These are phyloP conservation scores for Frankliniella intonsa DNA, from an alignment of 2,888 invertebrate species.

Conservation along the genomic window DNA sequence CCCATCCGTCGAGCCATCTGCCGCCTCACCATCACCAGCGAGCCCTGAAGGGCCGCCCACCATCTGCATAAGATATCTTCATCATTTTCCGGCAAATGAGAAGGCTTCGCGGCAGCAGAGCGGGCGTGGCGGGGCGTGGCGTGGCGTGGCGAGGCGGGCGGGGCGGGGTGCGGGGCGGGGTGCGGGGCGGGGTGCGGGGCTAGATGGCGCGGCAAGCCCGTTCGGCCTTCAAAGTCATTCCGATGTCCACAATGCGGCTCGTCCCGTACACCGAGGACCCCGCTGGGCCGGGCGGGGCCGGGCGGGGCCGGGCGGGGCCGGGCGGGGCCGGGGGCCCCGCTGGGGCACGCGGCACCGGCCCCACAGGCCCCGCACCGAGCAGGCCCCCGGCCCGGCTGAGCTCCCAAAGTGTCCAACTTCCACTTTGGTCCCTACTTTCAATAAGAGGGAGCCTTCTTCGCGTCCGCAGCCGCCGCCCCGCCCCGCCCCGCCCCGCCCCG, in stretches of 20 bases:
- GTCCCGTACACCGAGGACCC: neutral
- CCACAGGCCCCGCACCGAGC: no score
- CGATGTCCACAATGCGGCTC: neutral
- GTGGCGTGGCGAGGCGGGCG: neutral
- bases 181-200: neutral
- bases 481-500: no score
- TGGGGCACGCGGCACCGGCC: no score
- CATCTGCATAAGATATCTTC: slow-evolving; percentile 25
- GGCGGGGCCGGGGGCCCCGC: no score
- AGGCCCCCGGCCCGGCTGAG: no score
- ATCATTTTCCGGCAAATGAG: neutral
- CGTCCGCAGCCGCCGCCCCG: no score
- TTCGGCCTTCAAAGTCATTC: neutral
- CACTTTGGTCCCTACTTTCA: no score
- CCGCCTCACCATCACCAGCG: neutral
- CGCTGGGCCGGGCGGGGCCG: no score
- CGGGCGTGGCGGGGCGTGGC: neutral
- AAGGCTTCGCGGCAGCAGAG: no score
- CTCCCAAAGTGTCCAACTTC: no score
- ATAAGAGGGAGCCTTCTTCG: no score
- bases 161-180: neutral
- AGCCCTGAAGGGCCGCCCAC: neutral
- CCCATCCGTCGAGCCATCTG: neutral
- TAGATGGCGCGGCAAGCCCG: neutral
- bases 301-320: no score